Conservation (phyloP, 2,113 vertebrate species). For the Rhinolophus sinicus region DNA sequence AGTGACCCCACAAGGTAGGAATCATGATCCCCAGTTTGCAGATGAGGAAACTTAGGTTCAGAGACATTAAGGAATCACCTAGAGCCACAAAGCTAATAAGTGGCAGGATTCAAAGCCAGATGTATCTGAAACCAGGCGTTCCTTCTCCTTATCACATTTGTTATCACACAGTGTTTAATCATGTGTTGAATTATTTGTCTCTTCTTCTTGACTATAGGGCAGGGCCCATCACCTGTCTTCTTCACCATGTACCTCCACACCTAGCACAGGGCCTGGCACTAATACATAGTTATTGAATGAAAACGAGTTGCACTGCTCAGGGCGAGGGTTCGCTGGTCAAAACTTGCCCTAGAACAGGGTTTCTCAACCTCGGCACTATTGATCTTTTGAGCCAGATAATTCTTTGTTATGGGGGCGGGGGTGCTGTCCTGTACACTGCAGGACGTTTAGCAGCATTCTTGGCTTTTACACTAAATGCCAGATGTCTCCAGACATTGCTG, state of each 20-base stretch:
- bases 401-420: background rate
- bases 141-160: background rate
- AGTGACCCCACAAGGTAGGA: background rate
- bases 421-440: background rate
- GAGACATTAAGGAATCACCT: background rate
- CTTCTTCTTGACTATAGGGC: background rate
- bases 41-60: constrained; percentile 42
- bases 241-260: background rate
- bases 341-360: background rate
- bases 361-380: background rate
- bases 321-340: background rate
- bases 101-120: background rate
- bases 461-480: background rate
- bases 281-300: background rate
- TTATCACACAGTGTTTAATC: background rate
- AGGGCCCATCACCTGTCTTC: background rate
- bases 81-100: background rate
- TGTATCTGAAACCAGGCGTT: background rate
- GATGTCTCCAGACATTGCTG: background rate
- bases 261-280: background rate
- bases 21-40: background rate
- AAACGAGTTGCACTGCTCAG: background rate
- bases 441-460: background rate
- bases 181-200: background rate
- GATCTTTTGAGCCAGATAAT: background rate